phyloP scores from a whole-genome alignment of 64 coral and sea anemone species.

The Orbicella faveolata region DNA sequence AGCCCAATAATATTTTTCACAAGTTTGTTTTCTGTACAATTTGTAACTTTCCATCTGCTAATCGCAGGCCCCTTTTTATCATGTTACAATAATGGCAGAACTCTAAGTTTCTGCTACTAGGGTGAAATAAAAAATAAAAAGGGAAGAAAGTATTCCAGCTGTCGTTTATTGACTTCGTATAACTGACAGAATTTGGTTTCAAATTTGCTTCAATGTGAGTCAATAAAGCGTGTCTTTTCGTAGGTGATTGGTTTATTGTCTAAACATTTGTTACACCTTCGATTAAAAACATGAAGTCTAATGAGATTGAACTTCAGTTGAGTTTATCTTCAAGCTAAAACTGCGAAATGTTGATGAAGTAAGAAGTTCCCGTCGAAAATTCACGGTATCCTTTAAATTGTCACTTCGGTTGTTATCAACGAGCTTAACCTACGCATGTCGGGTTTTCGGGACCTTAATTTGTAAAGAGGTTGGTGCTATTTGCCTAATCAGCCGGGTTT shows the following conservation, averaged over 20 bases:
- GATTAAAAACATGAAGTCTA: background rate
- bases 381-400: background rate
- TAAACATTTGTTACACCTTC: background rate
- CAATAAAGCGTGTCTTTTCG: background rate
- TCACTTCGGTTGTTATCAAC: no score
- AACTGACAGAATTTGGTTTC: background rate
- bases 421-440: no score
- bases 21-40: constrained; percentile 15
- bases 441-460: no score
- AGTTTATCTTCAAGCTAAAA: no score
- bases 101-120: background rate
- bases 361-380: no score
- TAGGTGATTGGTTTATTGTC: background rate
- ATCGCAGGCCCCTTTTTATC: background rate
- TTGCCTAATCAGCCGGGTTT: no score
- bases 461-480: no score
- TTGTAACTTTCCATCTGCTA: background rate
- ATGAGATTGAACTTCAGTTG: no score
- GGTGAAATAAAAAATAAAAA: background rate
- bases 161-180: no score
- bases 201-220: background rate
- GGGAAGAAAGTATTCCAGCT: background rate
- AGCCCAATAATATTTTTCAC: background rate
- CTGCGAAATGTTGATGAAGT: no score
- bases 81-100: background rate